These are phyloP conservation scores for Hippoglossus hippoglossus DNA, from an alignment of 2,797 vertebrate genomes.

Conservation along the genomic window DNA sequence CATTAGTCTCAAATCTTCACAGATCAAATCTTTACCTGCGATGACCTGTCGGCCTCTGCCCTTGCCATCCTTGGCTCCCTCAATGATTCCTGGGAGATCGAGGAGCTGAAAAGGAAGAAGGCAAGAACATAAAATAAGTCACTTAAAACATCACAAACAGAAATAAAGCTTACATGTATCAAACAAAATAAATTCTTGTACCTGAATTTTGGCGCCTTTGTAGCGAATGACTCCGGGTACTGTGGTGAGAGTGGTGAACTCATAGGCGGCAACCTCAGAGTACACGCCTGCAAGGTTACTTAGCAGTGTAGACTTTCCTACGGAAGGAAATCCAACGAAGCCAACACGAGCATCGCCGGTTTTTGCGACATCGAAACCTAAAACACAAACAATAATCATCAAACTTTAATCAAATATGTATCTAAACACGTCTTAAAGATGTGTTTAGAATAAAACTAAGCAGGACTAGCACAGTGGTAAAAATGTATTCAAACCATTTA, in stretches of 20 bases:
- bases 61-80: slow-evolving; percentile 98
- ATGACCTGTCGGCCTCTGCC: slow-evolving; percentile 98
- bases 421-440: accelerated
- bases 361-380: slow-evolving; percentile 98
- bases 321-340: slow-evolving; percentile 98
- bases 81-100: slow-evolving; percentile 98
- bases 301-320: slow-evolving; percentile 97
- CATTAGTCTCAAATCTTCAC: slow-evolving; percentile 33
- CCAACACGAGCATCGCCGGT: slow-evolving; percentile 97
- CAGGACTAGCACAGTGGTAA: too few relatives aligned
- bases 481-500: too few relatives aligned
- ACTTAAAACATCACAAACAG: background rate
- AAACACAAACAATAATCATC: slow-evolving; percentile 8
- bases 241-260: slow-evolving; percentile 97
- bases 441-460: background rate
- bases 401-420: background rate
- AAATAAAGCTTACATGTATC: background rate
- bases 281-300: slow-evolving; percentile 98
- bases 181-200: slow-evolving; percentile 57
- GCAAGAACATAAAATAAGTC: slow-evolving; percentile 1
- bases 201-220: slow-evolving; percentile 99
- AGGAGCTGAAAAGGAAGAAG: slow-evolving; percentile 85
- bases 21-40: slow-evolving; percentile 86
- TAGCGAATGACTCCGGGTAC: slow-evolving; percentile 98
- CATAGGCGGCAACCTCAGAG: slow-evolving; percentile 97